Conservation (phyloP, 2,888 invertebrate genomes). For the Tachina fera region DNA sequence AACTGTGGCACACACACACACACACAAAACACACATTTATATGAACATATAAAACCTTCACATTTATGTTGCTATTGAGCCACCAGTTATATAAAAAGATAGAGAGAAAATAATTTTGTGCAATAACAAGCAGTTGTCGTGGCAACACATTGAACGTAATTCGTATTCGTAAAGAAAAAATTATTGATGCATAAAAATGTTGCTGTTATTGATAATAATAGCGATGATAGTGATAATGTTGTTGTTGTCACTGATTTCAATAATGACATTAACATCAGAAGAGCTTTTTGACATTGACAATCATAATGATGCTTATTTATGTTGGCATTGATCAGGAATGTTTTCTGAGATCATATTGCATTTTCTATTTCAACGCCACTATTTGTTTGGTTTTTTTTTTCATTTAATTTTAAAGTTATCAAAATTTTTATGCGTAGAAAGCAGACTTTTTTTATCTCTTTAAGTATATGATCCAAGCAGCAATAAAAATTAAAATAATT, state of each 20-base stretch:
- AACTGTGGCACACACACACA: slow-evolving; percentile 4
- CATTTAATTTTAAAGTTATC: too few relatives aligned
- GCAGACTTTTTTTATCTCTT: too few relatives aligned
- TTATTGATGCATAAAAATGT: slow-evolving; percentile 67
- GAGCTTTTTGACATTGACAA: slow-evolving; percentile 35
- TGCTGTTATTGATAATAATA: slow-evolving; percentile 42
- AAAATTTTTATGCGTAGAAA: too few relatives aligned
- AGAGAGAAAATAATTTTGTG: slow-evolving; percentile 58
- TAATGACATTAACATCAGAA: slow-evolving; percentile 27
- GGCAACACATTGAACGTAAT: slow-evolving; percentile 66
- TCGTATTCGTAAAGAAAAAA: slow-evolving; percentile 65
- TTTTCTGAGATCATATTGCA: background rate
- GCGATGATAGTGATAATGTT: slow-evolving; percentile 8
- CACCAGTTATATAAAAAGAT: slow-evolving; percentile 37
- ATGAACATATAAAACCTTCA: background rate
- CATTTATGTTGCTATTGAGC: background rate
- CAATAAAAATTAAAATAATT: too few relatives aligned
- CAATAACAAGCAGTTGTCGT: slow-evolving; percentile 69
- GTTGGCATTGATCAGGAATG: background rate
- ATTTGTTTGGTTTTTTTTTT: too few relatives aligned
- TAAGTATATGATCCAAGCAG: too few relatives aligned
- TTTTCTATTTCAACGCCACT: background rate
- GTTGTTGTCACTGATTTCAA: slow-evolving; percentile 33
- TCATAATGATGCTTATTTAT: slow-evolving; percentile 28
- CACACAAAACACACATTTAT: background rate